A percentile compares a stretch with the other conserved stretches of the same genome.
Evolutionary conservation across 2,797 vertebrate species (phyloP).

Genomic region (Macrochelys suwanniensis): DNA sequence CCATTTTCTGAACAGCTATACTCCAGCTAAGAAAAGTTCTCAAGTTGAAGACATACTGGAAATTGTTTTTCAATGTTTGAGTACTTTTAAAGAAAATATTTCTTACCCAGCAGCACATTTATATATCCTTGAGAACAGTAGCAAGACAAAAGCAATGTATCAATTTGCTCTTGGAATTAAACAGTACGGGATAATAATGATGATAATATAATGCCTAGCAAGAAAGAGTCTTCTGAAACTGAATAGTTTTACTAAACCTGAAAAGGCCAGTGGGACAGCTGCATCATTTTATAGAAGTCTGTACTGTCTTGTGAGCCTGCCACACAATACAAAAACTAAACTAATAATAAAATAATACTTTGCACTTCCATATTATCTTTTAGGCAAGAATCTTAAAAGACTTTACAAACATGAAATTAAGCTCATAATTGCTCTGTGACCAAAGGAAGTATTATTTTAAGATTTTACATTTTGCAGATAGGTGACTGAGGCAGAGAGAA

Average conservation of each 20-base stretch:
- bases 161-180: constrained; percentile 39
- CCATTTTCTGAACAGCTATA: background rate
- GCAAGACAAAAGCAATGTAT: constrained; percentile 29
- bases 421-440: background rate
- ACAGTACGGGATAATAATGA: constrained; percentile 6
- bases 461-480: background rate
- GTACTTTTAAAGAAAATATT: constrained; percentile 60
- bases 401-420: background rate
- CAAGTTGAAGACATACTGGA: constrained; percentile 57
- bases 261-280: background rate
- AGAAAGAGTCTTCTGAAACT: background rate
- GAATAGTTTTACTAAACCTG: background rate
- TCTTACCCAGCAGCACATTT: constrained; percentile 63
- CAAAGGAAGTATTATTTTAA: background rate
- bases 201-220: background rate
- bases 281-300: background rate
- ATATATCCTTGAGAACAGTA: constrained; percentile 57
- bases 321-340: background rate
- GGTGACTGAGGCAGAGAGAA: background rate
- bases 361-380: background rate
- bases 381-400: background rate
- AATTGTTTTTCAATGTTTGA: constrained; percentile 27
- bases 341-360: no score
- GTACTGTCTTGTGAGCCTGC: background rate
- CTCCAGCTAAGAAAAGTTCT: constrained; percentile 45